Evolutionary conservation across 2,797 vertebrate genomes (phyloP).

Genomic region (Crocidura indochinensis): DNA sequence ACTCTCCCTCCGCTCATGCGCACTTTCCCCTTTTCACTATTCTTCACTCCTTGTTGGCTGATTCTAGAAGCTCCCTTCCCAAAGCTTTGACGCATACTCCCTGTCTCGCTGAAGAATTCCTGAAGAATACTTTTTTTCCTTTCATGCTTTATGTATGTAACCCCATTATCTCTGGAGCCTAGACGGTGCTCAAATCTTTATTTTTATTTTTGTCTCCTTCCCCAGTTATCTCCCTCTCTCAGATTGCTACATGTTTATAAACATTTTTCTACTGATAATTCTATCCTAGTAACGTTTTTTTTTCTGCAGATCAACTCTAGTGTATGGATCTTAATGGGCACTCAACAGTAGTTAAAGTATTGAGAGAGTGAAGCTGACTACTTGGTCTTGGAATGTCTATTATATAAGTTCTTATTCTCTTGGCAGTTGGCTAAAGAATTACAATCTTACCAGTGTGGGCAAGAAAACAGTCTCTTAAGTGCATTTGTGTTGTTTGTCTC

Average conservation of each 20-base stretch:
- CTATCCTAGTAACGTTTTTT: too few species aligned
- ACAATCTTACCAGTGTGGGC: background rate
- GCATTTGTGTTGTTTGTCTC: background rate
- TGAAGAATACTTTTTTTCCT: background rate
- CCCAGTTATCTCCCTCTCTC: background rate
- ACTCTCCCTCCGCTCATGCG: background rate
- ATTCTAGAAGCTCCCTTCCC: background rate
- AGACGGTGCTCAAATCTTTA: background rate
- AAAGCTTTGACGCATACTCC: background rate
- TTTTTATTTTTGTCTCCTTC: background rate
- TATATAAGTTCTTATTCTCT: background rate
- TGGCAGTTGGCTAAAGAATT: background rate
- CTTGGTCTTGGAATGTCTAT: background rate
- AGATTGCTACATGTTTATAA: background rate
- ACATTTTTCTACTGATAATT: background rate
- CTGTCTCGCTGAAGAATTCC: background rate
- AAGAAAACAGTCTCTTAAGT: background rate
- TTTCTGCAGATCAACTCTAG: background rate
- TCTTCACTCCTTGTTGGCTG: background rate
- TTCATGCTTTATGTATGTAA: background rate
- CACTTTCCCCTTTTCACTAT: background rate
- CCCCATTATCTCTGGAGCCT: background rate
- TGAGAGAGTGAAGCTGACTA: background rate
- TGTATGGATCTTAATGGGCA: background rate
- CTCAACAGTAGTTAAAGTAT: background rate